Percentiles rank a stretch among this genome's conserved stretches.
Conservation (phyloP, 2,888 invertebrate genomes). For the Polydrusus tereticollis region DNA sequence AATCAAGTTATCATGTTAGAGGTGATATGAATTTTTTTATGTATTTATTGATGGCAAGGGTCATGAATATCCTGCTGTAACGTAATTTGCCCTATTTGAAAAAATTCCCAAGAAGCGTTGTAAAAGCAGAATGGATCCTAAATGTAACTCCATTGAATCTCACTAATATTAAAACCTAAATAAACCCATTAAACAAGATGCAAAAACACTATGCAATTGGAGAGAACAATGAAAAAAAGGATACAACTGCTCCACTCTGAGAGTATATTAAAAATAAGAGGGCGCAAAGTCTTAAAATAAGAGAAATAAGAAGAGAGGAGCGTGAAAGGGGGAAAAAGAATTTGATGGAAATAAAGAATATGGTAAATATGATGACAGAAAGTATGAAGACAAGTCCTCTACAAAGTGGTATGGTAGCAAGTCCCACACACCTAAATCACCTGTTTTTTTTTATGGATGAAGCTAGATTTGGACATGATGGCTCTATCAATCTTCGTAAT, state of each 20-base stretch:
- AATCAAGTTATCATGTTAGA: constrained; percentile 91
- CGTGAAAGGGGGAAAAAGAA: constrained; percentile 68
- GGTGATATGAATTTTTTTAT: constrained; percentile 89
- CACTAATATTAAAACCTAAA: constrained; percentile 81
- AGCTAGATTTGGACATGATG: too few relatives aligned
- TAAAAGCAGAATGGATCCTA: constrained; percentile 84
- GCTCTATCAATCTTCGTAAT: too few relatives aligned
- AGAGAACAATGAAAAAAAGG: constrained; percentile 61
- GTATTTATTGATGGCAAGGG: constrained; percentile 95
- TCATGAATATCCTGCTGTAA: constrained; percentile 91
- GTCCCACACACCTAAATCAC: constrained; percentile 45
- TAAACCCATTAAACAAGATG: constrained; percentile 62
- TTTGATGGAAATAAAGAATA: constrained; percentile 62
- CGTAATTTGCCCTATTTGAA: constrained; percentile 96
- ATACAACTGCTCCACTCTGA: constrained; percentile 69
- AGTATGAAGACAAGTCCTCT: constrained; percentile 60
- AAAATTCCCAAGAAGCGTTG: constrained; percentile 82
- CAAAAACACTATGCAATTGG: constrained; percentile 64
- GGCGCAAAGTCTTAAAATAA: constrained; percentile 66
- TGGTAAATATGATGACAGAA: constrained; percentile 51
- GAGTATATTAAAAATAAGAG: constrained; percentile 70
- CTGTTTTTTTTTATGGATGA: too few relatives aligned
- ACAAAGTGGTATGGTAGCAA: constrained; percentile 49
- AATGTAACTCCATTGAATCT: constrained; percentile 86
- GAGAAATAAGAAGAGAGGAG: constrained; percentile 71